These are phyloP conservation scores for Ephestia elutella DNA, from an alignment of 1,140 invertebrate genomes.

Conservation along the genomic window DNA sequence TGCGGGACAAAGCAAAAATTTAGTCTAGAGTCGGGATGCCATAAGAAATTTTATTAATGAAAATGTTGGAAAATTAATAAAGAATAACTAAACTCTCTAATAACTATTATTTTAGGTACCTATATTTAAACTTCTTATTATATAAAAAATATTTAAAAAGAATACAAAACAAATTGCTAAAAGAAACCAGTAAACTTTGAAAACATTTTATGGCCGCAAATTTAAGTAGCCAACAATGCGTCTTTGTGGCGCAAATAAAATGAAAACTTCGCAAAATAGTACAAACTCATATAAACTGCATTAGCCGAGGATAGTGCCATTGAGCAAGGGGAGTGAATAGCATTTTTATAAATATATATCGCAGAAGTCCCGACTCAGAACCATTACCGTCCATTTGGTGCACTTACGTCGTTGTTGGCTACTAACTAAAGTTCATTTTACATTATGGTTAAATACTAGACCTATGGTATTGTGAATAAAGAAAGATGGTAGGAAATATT, in stretches of 20 bases:
- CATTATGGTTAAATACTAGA: neutral
- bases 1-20: too few species aligned
- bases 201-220: neutral
- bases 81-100: too few species aligned
- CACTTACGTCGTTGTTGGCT: constrained; percentile 22
- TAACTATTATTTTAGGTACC: too few species aligned
- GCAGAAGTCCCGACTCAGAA: constrained; percentile 11
- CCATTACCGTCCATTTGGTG: constrained; percentile 27
- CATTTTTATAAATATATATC: constrained; percentile 23
- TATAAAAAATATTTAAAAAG: too few species aligned
- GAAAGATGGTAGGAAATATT: too few species aligned
- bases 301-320: constrained; percentile 9
- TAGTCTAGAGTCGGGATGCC: too few species aligned
- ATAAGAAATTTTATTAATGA: too few species aligned
- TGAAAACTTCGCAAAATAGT: neutral
- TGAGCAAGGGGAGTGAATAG: constrained; percentile 11
- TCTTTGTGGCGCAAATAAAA: neutral
- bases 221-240: neutral
- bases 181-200: neutral
- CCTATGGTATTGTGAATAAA: neutral
- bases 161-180: neutral
- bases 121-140: neutral
- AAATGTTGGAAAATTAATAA: too few species aligned
- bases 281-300: constrained; percentile 9
- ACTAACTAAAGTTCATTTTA: constrained; percentile 17